phyloP scores from a whole-genome alignment of 1,140 invertebrate genomes.

The Cyclina sinensis region DNA sequence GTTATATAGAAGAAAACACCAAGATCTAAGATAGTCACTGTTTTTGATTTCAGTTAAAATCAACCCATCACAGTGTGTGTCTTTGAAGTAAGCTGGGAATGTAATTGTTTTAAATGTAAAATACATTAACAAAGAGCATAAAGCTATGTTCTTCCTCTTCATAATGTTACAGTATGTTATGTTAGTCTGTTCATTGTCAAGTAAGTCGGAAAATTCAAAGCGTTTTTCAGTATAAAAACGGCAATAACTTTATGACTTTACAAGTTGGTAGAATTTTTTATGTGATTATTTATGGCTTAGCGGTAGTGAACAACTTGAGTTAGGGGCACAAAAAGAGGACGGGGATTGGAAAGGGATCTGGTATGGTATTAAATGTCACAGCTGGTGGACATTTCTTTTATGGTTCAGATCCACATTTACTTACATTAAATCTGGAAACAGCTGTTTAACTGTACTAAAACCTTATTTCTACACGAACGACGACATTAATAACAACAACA shows the following conservation, averaged over 20 bases:
- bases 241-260: conserved; percentile 3
- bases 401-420: neutral
- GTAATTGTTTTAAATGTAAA: neutral
- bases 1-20: too few relatives aligned
- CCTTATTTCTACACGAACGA: neutral
- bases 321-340: neutral
- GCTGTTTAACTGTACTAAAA: neutral
- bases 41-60: too few relatives aligned
- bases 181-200: neutral
- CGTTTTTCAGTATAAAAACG: neutral
- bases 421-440: neutral
- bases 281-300: neutral
- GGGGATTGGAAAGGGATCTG: neutral
- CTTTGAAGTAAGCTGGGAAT: neutral
- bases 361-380: neutral
- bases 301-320: neutral
- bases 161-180: neutral
- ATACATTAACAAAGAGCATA: neutral
- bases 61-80: neutral
- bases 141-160: neutral
- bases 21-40: too few relatives aligned
- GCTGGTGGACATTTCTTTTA: neutral
- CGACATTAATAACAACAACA: too few relatives aligned
- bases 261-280: neutral
- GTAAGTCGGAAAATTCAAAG: neutral